These are phyloP conservation scores for Poeciliopsis occidentalis DNA, from an alignment of 2,113 vertebrate species.

Conservation along the genomic window DNA sequence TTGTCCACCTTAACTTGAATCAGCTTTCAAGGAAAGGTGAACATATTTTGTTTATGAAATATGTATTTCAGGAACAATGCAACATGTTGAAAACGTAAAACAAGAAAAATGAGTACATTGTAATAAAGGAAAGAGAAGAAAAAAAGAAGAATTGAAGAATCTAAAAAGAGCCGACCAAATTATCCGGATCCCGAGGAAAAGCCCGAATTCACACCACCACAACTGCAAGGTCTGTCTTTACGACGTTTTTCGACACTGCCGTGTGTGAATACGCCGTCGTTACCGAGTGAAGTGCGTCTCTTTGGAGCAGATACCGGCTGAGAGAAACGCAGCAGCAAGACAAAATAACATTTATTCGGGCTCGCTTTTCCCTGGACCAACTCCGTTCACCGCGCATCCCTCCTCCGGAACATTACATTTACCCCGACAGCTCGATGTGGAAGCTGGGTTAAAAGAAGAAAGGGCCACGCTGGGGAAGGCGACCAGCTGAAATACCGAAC, in stretches of 20 bases:
- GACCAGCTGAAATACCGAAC: conserved; percentile 70
- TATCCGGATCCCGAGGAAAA: background rate
- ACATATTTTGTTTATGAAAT: too few species aligned
- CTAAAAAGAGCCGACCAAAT: background rate
- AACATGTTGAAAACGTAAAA: too few species aligned
- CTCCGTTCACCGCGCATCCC: conserved; percentile 25
- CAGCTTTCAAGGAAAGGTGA: too few species aligned
- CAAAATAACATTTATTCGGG: conserved; percentile 49
- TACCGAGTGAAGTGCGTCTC: conserved; percentile 77
- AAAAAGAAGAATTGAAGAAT: background rate
- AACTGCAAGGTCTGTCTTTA: conserved; percentile 39
- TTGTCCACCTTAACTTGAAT: too few species aligned
- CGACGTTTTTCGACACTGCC: conserved; percentile 83
- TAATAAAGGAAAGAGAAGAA: too few species aligned
- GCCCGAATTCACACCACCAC: background rate
- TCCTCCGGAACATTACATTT: conserved; percentile 5
- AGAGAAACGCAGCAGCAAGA: conserved; percentile 76
- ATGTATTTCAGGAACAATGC: too few species aligned
- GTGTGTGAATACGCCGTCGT: conserved; percentile 65
- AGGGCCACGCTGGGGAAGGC: conserved; percentile 76
- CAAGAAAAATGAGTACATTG: too few species aligned
- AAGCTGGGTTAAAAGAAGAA: conserved; percentile 56
- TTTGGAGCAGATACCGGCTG: conserved; percentile 81
- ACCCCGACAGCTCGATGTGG: conserved; percentile 68
- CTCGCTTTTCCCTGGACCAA: conserved; percentile 32